These are phyloP conservation scores for Melanerpes formicivorus DNA, from an alignment of 2,113 vertebrate genomes.

Conservation along the genomic window DNA sequence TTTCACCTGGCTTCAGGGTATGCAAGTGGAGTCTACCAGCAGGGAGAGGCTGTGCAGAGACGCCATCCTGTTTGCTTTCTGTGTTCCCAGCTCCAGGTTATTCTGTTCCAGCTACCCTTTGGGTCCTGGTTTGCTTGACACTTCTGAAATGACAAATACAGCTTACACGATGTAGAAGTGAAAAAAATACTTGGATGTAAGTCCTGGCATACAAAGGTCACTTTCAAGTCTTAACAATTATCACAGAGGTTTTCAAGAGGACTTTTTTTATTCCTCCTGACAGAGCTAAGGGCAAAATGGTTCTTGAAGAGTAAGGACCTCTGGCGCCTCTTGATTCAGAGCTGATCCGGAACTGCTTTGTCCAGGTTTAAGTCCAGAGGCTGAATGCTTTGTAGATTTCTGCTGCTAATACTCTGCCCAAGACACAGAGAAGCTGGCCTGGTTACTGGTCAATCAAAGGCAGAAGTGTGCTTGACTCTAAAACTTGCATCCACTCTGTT, in stretches of 20 bases:
- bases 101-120: background rate
- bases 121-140: background rate
- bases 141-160: background rate
- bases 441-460: background rate
- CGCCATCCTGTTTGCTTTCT: background rate
- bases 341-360: background rate
- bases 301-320: background rate
- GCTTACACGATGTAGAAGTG: background rate
- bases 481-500: rapidly evolving
- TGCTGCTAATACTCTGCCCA: background rate
- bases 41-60: background rate
- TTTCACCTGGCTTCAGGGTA: background rate
- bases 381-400: background rate
- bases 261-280: background rate
- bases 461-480: rapidly evolving
- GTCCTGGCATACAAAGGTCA: background rate
- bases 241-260: background rate
- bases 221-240: background rate
- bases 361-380: background rate
- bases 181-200: background rate
- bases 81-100: background rate
- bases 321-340: background rate
- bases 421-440: background rate
- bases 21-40: background rate
- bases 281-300: background rate